A percentile compares a stretch with the other conserved stretches of the same genome.
phyloP scores from a whole-genome alignment of 2,113 vertebrate species.

The Anas platyrhynchos region DNA sequence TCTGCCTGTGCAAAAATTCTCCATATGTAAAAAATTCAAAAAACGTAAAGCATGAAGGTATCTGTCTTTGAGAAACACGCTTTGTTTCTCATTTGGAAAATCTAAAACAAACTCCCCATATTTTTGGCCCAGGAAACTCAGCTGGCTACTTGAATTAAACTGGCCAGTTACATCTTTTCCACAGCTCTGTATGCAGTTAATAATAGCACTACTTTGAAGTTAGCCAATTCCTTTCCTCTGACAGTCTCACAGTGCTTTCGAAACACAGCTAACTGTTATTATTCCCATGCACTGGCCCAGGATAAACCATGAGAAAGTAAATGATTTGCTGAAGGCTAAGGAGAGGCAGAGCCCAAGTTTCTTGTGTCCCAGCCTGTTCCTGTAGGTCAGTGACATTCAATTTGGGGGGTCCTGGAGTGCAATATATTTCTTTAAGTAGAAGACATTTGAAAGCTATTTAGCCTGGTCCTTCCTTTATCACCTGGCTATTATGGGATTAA shows the following conservation, averaged over 20 bases:
- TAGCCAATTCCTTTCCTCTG: conserved; percentile 34
- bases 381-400: background rate
- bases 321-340: background rate
- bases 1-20: background rate
- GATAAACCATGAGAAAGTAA: background rate
- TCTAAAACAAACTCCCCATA: background rate
- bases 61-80: background rate
- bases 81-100: conserved; percentile 13
- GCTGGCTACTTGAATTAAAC: conserved; percentile 38
- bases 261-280: conserved; percentile 21
- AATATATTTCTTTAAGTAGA: background rate
- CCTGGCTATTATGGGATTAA: background rate
- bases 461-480: background rate
- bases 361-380: background rate
- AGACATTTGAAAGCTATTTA: background rate
- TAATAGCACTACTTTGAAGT: conserved; percentile 43
- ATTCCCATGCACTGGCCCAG: background rate
- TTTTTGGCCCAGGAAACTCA: background rate
- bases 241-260: conserved; percentile 16
- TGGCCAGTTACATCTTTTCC: conserved; percentile 15
- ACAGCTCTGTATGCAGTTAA: conserved; percentile 25
- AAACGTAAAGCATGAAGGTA: background rate
- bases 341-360: background rate
- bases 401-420: background rate
- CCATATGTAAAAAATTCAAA: background rate